A percentile compares a stretch with the other conserved stretches of the same genome.
phyloP scores from a whole-genome alignment of 2,888 invertebrate genomes.

The Meiosimyza platycephala region DNA sequence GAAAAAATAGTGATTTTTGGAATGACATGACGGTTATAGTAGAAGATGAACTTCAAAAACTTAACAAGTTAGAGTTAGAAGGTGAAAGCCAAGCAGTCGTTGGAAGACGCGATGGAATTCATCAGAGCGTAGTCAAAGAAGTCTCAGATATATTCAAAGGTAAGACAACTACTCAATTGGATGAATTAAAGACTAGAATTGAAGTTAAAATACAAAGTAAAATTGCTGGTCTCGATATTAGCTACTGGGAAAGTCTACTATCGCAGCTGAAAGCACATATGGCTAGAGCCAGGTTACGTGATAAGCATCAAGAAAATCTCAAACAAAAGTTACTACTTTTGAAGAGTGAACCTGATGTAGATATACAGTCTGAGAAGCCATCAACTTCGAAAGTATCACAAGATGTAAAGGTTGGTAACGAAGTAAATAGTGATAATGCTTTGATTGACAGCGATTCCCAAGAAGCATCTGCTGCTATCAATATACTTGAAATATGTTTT shows the following conservation, averaged over 20 bases:
- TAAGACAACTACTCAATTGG: slow-evolving; percentile 89
- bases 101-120: slow-evolving; percentile 75
- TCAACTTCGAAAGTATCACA: slow-evolving; percentile 24
- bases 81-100: slow-evolving; percentile 70
- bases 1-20: slow-evolving; percentile 93
- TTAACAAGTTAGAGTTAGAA: slow-evolving; percentile 77
- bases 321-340: slow-evolving; percentile 88
- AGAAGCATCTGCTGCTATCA: slow-evolving; percentile 51
- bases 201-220: slow-evolving; percentile 86
- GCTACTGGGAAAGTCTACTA: slow-evolving; percentile 97
- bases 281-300: slow-evolving; percentile 90
- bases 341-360: slow-evolving; percentile 84
- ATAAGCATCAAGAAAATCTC: slow-evolving; percentile 91
- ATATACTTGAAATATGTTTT: slow-evolving; percentile 68
- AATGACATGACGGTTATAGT: slow-evolving; percentile 95
- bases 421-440: neutral
- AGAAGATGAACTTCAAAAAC: slow-evolving; percentile 89
- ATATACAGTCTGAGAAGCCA: slow-evolving; percentile 45
- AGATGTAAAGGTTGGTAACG: neutral
- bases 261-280: slow-evolving; percentile 97
- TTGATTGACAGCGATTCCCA: neutral
- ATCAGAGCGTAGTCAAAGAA: slow-evolving; percentile 90
- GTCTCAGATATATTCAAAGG: slow-evolving; percentile 92
- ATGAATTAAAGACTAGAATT: slow-evolving; percentile 85
- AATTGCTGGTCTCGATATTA: slow-evolving; percentile 92